Evolutionary conservation across 2,888 invertebrate genomes (phyloP).

Genomic region (Drosophila subquinaria): DNA sequence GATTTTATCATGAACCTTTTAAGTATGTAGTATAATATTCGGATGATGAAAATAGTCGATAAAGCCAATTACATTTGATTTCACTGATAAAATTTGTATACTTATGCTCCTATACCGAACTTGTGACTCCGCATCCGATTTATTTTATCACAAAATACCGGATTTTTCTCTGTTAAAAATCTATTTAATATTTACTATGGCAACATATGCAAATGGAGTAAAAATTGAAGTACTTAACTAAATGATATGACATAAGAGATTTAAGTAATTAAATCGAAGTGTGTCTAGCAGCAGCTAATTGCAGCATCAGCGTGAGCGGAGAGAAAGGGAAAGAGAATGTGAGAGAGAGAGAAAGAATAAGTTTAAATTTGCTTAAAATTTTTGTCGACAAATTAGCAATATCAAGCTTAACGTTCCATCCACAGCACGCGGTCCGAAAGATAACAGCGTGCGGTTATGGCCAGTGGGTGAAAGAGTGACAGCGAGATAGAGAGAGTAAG

Average conservation of each 20-base stretch:
- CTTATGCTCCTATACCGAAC: too few species aligned
- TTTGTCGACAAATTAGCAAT: conserved; percentile 36
- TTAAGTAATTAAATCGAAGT: background rate
- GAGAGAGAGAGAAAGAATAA: background rate
- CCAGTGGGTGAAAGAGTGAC: conserved; percentile 1
- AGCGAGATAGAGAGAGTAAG: background rate
- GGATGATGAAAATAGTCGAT: too few species aligned
- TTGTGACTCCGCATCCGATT: too few species aligned
- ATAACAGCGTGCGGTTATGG: conserved; percentile 52
- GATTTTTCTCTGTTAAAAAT: too few species aligned
- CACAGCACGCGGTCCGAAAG: conserved; percentile 51
- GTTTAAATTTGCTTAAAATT: conserved; percentile 47
- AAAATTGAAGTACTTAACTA: background rate
- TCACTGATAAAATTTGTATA: too few species aligned
- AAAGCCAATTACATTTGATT: too few species aligned
- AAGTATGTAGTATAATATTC: too few species aligned
- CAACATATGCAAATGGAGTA: background rate
- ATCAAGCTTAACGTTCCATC: conserved; percentile 27
- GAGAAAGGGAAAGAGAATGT: background rate
- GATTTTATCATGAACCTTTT: too few species aligned
- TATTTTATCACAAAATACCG: too few species aligned
- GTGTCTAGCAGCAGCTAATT: background rate
- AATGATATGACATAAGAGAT: background rate
- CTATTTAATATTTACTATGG: background rate
- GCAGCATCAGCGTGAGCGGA: background rate